Evolutionary conservation across 2,797 vertebrate genomes (phyloP).

Genomic region (Gymnoscopelus braueri): DNA sequence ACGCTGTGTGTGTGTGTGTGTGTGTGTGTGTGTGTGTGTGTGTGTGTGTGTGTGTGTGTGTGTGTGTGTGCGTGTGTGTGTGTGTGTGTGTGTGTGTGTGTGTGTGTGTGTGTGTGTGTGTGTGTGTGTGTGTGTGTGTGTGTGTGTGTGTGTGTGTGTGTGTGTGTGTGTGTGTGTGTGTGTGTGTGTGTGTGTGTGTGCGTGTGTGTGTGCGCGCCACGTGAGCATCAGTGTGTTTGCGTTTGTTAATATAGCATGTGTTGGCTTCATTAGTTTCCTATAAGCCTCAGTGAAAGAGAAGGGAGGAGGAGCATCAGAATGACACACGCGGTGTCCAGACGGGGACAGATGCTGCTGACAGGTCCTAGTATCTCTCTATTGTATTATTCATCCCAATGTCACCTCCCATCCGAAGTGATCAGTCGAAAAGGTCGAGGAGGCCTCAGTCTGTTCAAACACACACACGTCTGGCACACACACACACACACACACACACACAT

Average conservation of each 20-base stretch:
- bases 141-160: neutral
- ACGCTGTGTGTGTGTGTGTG: constrained; percentile 2
- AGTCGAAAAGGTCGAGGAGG: constrained; percentile 45
- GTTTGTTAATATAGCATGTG: constrained; percentile 49
- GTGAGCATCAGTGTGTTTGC: neutral
- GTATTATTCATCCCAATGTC: constrained; percentile 74
- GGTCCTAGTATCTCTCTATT: constrained; percentile 65
- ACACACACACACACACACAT: constrained; percentile 14
- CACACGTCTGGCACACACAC: constrained; percentile 7
- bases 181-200: constrained; percentile 12
- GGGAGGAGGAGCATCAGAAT: constrained; percentile 54
- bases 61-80: neutral
- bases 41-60: constrained; percentile 14
- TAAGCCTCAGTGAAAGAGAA: constrained; percentile 57
- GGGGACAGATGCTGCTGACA: constrained; percentile 73
- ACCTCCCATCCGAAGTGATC: constrained; percentile 65
- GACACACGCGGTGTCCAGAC: constrained; percentile 63
- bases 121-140: constrained; percentile 24
- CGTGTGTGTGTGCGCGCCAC: constrained; percentile 13
- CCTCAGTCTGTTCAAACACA: constrained; percentile 24
- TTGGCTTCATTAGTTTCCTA: constrained; percentile 69
- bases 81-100: constrained; percentile 17
- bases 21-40: constrained; percentile 13
- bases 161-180: constrained; percentile 2
- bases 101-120: neutral